Conservation (phyloP, 2,113 vertebrate genomes). For the Oreochromis aureus region DNA sequence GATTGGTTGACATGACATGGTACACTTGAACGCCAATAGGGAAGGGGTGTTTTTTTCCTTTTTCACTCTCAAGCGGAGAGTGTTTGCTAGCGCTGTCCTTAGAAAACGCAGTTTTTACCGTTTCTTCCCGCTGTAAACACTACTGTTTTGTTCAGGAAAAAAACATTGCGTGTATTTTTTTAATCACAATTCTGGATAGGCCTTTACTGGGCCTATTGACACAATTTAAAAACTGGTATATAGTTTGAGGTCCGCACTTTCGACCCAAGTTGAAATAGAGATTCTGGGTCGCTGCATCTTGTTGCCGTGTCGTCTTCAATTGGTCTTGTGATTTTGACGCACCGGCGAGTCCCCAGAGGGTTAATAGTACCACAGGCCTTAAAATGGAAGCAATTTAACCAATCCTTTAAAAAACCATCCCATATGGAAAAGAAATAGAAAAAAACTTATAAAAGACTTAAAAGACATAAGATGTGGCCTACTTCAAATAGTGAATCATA, state of each 20-base stretch:
- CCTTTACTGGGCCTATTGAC: background rate
- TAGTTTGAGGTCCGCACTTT: background rate
- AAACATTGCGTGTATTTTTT: accelerated
- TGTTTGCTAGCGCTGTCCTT: too few relatives aligned
- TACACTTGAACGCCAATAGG: too few relatives aligned
- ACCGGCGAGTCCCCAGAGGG: background rate
- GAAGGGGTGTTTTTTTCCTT: too few relatives aligned
- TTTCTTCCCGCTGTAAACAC: background rate
- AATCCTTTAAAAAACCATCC: background rate
- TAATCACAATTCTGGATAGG: background rate
- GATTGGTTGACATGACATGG: too few relatives aligned
- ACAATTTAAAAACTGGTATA: background rate
- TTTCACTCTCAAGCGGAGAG: too few relatives aligned
- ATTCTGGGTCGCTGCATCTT: background rate
- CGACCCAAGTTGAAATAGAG: background rate
- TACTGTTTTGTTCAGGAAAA: too few relatives aligned
- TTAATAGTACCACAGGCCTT: background rate
- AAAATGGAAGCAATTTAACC: background rate
- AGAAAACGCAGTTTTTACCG: background rate
- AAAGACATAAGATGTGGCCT: too few relatives aligned
- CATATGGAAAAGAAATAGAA: too few relatives aligned
- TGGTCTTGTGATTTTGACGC: background rate
- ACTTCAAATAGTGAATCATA: too few relatives aligned
- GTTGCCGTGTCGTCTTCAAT: background rate
- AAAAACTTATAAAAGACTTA: too few relatives aligned